Conservation (phyloP, 2,113 vertebrate genomes). For the Seriola rivoliana region DNA sequence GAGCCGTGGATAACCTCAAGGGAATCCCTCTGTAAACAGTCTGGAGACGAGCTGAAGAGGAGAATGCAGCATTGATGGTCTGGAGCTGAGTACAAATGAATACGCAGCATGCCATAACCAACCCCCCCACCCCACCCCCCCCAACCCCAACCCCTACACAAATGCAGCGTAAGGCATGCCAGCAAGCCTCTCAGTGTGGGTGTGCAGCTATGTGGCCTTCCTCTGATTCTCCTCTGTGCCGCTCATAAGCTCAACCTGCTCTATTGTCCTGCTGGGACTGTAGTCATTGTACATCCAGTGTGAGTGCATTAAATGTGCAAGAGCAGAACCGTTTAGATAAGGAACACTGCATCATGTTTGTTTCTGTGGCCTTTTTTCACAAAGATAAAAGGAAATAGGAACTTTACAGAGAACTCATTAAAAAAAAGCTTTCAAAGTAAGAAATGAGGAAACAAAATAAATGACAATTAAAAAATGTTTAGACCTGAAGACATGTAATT, state of each 20-base stretch:
- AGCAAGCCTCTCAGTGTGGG: conserved; percentile 61
- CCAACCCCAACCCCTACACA: conserved; percentile 54
- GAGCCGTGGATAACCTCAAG: conserved; percentile 53
- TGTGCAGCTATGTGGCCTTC: conserved; percentile 73
- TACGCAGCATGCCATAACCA: conserved; percentile 67
- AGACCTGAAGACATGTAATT: background rate
- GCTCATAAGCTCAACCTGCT: conserved; percentile 30
- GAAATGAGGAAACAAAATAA: background rate
- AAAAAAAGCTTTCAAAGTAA: background rate
- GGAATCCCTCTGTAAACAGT: conserved; percentile 72
- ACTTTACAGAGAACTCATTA: background rate
- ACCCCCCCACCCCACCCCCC: conserved; percentile 33
- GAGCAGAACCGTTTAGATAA: background rate
- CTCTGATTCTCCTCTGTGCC: conserved; percentile 36
- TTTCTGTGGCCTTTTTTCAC: background rate
- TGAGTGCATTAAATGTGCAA: background rate
- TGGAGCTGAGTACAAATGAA: conserved; percentile 58
- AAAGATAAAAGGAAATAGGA: background rate
- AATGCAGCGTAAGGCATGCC: conserved; percentile 59
- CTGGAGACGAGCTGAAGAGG: conserved; percentile 38
- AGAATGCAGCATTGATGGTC: conserved; percentile 60
- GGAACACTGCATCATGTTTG: background rate
- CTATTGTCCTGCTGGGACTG: conserved; percentile 45
- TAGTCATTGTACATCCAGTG: conserved; percentile 17
- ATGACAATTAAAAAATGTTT: background rate